These are phyloP conservation scores for Beroe forskalii DNA, from an alignment of 37 sponge, comb jelly and placozoan genomes.

Conservation along the genomic window DNA sequence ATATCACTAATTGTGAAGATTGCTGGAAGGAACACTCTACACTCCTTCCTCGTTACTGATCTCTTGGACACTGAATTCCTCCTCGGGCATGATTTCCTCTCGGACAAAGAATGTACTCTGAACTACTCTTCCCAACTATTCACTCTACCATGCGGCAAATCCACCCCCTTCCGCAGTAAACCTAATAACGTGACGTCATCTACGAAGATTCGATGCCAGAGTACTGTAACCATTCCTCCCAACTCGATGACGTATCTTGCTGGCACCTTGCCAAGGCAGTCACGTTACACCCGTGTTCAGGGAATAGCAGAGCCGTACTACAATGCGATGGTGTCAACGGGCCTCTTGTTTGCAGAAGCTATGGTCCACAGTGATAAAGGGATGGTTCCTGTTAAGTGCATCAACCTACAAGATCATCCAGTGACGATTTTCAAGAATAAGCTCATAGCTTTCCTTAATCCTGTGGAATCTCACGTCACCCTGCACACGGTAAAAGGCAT, in stretches of 20 bases:
- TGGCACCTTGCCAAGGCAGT: not conserved
- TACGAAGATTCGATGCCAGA: too few species aligned
- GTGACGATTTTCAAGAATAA: not conserved
- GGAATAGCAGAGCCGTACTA: not conserved
- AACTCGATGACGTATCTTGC: not conserved
- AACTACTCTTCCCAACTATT: too few species aligned
- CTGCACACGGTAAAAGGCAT: not conserved
- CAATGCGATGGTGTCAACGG: not conserved
- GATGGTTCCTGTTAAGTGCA: not conserved
- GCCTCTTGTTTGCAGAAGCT: not conserved
- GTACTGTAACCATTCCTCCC: not conserved
- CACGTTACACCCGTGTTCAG: not conserved
- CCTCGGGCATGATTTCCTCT: too few species aligned
- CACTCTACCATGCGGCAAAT: not conserved
- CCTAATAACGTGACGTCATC: too few species aligned
- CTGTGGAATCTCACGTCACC: not conserved
- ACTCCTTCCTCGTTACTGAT: too few species aligned
- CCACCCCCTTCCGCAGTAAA: not conserved
- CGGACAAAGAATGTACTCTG: too few species aligned
- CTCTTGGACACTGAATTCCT: too few species aligned
- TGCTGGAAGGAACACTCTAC: too few species aligned
- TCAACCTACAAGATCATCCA: not conserved
- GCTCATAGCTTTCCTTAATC: not conserved
- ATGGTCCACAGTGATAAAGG: not conserved
- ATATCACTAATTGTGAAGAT: too few species aligned